Percentiles rank a stretch among this genome's conserved stretches.
Conservation (phyloP, 23 tunicate genomes). For the Clavelina lepadiformis region DNA sequence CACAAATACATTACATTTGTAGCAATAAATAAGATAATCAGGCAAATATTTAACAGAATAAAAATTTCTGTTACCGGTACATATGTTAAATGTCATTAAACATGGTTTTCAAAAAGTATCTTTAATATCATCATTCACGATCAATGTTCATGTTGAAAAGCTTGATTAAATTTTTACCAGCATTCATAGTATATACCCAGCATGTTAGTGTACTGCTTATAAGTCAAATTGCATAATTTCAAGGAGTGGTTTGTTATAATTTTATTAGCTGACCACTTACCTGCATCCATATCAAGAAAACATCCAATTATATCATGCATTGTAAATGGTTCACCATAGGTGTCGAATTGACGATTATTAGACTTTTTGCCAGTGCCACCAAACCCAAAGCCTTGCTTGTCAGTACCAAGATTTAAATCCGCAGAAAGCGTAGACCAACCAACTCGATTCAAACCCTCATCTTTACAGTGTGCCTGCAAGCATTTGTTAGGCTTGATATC, state of each 20-base stretch:
- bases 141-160: too few species aligned
- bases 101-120: too few species aligned
- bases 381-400: conserved; percentile 84
- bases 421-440: conserved; percentile 79
- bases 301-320: conserved; percentile 91
- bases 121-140: too few species aligned
- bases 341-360: conserved; percentile 76
- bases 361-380: conserved; percentile 98
- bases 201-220: too few species aligned
- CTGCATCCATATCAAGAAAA: conserved; percentile 64
- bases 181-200: too few species aligned
- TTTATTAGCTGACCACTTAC: too few species aligned
- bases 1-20: too few species aligned
- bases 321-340: conserved; percentile 92
- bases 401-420: conserved; percentile 88
- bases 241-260: too few species aligned
- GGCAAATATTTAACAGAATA: neutral
- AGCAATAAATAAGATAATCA: neutral
- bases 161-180: too few species aligned
- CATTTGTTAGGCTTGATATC: too few species aligned
- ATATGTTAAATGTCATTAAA: too few species aligned
- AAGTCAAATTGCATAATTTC: too few species aligned
- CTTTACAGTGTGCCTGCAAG: conserved; percentile 65
- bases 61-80: neutral
- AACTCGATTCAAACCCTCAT: conserved; percentile 83